Evolutionary conservation across 1,140 invertebrate genomes (phyloP), one percentile per base, ranked within the genome.

Genomic region (Drosophila pseudoananassae): DNA sequence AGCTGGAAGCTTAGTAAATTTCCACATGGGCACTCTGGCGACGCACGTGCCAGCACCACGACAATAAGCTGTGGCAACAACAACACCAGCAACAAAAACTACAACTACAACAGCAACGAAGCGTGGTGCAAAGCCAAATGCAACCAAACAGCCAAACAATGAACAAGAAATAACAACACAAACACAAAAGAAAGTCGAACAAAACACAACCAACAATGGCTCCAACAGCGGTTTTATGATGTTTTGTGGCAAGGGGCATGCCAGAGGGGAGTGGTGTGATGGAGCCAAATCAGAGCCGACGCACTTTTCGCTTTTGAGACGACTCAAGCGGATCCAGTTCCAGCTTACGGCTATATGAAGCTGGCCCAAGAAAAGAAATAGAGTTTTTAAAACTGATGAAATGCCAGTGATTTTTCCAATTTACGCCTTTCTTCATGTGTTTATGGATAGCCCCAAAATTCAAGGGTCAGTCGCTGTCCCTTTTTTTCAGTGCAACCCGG

Each of bases 271-370:
- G n/a, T 10, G 33, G 33, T 10, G 5, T 15, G 43, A 9, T 10
- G 56, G 6, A 27, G 56, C n/a, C 46, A 52, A 43, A 47, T 60
- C 43, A 77, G 58, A 65, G 43, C 47, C 53, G 63, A 85, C 82
- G 82, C 82, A 85, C 74, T 81, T 78, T 87, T 87, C 78, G 69
- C 82, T 82, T 85, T 87, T 85, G 25, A 70, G 49, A 72, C 70
- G 52, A 78, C 40, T 55, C 46, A 87, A 69, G 82, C 82, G 82
- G 64, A 85, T 78, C 82, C 78, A 51, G 69, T 72, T 63, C 29
- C 31, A 43, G 38, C 57, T 49, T 47, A 33, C 4, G 45, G 53
- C 43, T 43, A 36, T 17, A 43, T 20, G 10, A 10, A 20, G 43
- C 40, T 43, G 40, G 6, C 17, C 43, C 15, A 46, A 27, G 40